Evolutionary conservation across 2,888 invertebrate genomes (phyloP), one percentile per base, ranked within the genome.

Genomic region (Ophion ellenae): DNA sequence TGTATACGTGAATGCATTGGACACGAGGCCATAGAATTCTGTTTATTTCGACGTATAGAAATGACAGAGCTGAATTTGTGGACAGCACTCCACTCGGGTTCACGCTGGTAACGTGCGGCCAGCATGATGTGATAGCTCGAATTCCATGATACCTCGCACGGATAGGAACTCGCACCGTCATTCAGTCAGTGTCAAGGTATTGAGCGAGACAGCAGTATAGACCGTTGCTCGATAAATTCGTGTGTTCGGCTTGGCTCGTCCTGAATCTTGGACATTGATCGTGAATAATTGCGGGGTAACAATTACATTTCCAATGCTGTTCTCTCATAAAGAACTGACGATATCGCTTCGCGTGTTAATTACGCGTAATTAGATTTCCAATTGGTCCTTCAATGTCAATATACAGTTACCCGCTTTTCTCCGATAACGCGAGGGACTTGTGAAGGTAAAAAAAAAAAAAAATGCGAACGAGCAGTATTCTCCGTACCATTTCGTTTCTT

Each of bases 11-110:
- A n/a, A 24, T 64, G 36, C 10, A 47, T 36, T 14, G 20, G 17
- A 7, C 20, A 20, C 32, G 67, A 32, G 45, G 45, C 67, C 75
- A 61, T 40, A 28, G 28, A 80, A 74, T 67, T 40, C 69, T 81
- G 67, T 57, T 66, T 66, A 61, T 81, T 14, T 32, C 61, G 32
- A 61, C 9, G 11, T n/a, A 47, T 47, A 47, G 61, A 57, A 69
- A 69, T 81, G 81, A 81, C 81, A 74, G 45, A 17, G 69, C 74
- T 28, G 45, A 69, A 75, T 75, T 81, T 81, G 24, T 45, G 10
- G 20, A 47, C 32, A 61, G 47, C 47, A 47, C 75, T 75, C 28
- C 40, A 81, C 59, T 59, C 67, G 71, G 66, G 61, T 81, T 75
- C 75, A 61, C 47, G 32, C 61, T 81, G 28, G 66, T 75, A 61